A percentile compares a stretch with the other conserved stretches of the same genome.
These are phyloP conservation scores for Drosophila chauvacae DNA, from an alignment of 1,140 invertebrate genomes.

Conservation along the genomic window DNA sequence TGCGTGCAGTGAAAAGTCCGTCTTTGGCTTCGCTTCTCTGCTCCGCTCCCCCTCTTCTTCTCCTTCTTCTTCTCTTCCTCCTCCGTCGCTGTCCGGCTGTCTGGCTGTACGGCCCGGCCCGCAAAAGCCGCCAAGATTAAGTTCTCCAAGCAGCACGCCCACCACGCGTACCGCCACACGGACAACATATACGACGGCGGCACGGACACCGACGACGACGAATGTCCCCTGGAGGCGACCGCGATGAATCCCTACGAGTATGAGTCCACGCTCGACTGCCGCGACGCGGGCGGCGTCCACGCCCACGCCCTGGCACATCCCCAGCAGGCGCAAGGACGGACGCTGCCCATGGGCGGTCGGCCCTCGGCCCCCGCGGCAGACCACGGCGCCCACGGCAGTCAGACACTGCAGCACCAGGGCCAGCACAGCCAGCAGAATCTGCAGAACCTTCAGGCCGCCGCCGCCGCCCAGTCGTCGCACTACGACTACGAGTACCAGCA, in stretches of 20 bases:
- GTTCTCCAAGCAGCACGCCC: constrained; percentile 83
- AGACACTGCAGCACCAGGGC: constrained; percentile 81
- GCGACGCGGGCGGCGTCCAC: constrained; percentile 66
- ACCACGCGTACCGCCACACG: constrained; percentile 83
- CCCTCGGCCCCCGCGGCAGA: constrained; percentile 35
- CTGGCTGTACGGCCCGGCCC: constrained; percentile 59
- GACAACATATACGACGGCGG: constrained; percentile 84
- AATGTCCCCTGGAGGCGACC: constrained; percentile 84
- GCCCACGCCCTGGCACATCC: constrained; percentile 10
- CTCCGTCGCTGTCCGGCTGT: constrained; percentile 49
- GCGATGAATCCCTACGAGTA: constrained; percentile 84
- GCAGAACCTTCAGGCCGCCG: constrained; percentile 77
- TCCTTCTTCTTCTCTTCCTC: constrained; percentile 22
- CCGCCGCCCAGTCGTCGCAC: constrained; percentile 66
- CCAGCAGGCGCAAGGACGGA: constrained; percentile 37
- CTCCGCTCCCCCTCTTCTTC: constrained; percentile 17
- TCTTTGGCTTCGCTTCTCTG: constrained; percentile 13
- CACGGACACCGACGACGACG: constrained; percentile 84
- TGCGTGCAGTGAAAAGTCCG: constrained; percentile 8
- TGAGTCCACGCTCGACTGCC: constrained; percentile 83
- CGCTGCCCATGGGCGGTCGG: constrained; percentile 67
- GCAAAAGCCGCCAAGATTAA: constrained; percentile 84
- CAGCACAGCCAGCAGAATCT: constrained; percentile 77
- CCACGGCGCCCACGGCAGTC: constrained; percentile 59
- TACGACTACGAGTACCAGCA: constrained; percentile 80